These are phyloP conservation scores for Camponotus vicinus DNA, from an alignment of 1,140 invertebrate genomes.

Conservation along the genomic window DNA sequence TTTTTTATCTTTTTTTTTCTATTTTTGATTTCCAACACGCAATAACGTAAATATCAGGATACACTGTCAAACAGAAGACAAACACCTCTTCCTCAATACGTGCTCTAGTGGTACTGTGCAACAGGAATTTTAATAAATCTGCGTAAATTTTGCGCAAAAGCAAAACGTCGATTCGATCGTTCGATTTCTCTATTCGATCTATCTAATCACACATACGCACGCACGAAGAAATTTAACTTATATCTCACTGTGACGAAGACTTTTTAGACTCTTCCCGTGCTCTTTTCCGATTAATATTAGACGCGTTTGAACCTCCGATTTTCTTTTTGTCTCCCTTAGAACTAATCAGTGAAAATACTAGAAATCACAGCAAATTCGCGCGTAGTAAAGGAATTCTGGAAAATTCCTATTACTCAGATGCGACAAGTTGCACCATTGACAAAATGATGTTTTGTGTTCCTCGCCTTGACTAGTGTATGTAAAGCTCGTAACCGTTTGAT, in stretches of 20 bases:
- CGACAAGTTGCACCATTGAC: slow-evolving; percentile 78
- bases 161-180: not conserved
- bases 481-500: slow-evolving; percentile 79
- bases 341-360: slow-evolving; percentile 76
- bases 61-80: slow-evolving; percentile 75
- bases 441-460: slow-evolving; percentile 78
- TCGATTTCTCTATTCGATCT: not conserved
- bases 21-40: slow-evolving; percentile 62
- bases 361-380: slow-evolving; percentile 78
- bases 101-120: slow-evolving; percentile 76
- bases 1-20: not conserved
- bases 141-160: slow-evolving; percentile 3
- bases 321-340: slow-evolving; percentile 67
- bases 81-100: slow-evolving; percentile 76
- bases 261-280: not conserved
- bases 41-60: slow-evolving; percentile 67
- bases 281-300: slow-evolving; percentile 41
- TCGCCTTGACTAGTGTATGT: slow-evolving; percentile 78
- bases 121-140: slow-evolving; percentile 75
- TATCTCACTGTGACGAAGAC: not conserved
- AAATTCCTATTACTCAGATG: slow-evolving; percentile 79
- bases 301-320: slow-evolving; percentile 53
- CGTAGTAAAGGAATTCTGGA: slow-evolving; percentile 71
- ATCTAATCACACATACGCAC: slow-evolving; percentile 40
- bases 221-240: slow-evolving; percentile 44